Conservation (phyloP, 2,888 invertebrate genomes). For the Alloscopus bannaensis region DNA sequence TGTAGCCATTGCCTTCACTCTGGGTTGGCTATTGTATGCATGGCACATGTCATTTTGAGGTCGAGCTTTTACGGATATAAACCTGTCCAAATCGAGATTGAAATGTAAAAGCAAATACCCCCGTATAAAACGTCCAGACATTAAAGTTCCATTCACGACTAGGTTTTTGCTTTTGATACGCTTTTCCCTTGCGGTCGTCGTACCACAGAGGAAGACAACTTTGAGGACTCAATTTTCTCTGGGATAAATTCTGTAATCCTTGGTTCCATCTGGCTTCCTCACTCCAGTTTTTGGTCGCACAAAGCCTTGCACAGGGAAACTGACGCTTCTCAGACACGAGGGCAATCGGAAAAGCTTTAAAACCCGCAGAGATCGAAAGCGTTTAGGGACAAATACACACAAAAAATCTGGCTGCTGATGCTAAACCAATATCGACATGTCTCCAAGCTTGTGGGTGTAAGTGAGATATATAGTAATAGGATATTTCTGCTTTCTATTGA, state of each 20-base stretch:
- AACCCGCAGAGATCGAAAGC: constrained; percentile 15
- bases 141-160: neutral
- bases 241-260: constrained; percentile 20
- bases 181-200: too few species aligned
- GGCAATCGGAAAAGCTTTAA: constrained; percentile 2
- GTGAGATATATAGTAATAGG: constrained; percentile 3
- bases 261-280: constrained; percentile 9
- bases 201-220: neutral
- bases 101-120: neutral
- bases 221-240: constrained; percentile 33
- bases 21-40: too few species aligned
- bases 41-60: neutral
- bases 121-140: neutral
- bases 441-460: neutral
- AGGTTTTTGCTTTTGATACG: too few species aligned
- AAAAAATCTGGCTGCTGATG: too few species aligned
- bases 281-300: neutral
- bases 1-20: too few species aligned
- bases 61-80: neutral
- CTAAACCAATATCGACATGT: neutral
- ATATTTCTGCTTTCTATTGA: constrained; percentile 52
- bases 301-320: neutral
- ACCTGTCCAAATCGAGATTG: neutral
- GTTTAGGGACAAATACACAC: too few species aligned
- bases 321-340: neutral